Evolutionary conservation across 2,113 vertebrate genomes (phyloP).

Genomic region (Penelope pileata): DNA sequence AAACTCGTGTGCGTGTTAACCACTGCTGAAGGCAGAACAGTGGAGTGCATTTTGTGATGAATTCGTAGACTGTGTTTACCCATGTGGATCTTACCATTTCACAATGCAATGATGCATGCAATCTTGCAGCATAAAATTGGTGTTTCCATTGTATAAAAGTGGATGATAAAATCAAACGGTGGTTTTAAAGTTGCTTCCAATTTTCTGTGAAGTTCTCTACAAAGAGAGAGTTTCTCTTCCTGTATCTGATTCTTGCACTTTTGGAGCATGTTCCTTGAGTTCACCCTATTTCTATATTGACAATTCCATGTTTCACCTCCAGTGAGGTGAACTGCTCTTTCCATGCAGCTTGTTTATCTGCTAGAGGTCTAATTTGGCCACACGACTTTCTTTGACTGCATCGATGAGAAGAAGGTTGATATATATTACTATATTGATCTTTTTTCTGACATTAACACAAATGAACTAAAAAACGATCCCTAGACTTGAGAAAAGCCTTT

Average conservation of each 20-base stretch:
- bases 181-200: background rate
- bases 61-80: background rate
- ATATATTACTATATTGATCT: background rate
- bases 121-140: background rate
- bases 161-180: background rate
- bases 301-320: background rate
- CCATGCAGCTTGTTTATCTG: background rate
- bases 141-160: background rate
- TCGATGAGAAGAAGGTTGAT: background rate
- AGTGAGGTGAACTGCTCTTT: background rate
- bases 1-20: background rate
- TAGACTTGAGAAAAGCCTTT: background rate
- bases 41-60: rapidly evolving
- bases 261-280: background rate
- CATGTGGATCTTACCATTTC: background rate
- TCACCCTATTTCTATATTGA: background rate
- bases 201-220: background rate
- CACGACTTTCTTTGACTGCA: background rate
- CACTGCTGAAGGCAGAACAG: background rate
- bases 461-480: background rate
- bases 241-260: background rate
- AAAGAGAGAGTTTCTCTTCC: background rate
- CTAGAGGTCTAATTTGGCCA: background rate
- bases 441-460: background rate
- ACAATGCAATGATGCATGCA: rapidly evolving